These are phyloP conservation scores for Lissonota sp. DNA, from an alignment of 2,888 invertebrate genomes.

Conservation along the genomic window DNA sequence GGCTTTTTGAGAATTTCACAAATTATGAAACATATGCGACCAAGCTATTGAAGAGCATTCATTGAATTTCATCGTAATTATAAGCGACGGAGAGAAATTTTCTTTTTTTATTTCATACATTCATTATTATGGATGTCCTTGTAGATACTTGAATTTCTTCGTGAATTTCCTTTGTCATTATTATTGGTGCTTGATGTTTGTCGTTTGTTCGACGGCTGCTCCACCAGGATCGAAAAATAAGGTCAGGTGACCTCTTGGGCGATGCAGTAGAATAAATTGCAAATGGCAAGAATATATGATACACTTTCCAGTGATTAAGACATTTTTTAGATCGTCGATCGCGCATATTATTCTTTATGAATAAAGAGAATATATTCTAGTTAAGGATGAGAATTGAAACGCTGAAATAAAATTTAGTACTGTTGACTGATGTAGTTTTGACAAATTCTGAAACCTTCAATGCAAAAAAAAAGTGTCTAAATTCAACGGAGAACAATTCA, in stretches of 20 bases:
- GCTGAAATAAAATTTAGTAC: not conserved
- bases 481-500: no score
- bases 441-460: not conserved
- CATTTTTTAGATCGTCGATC: no score
- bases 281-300: no score
- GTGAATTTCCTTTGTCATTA: not conserved
- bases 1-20: slow-evolving; percentile 7
- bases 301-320: no score
- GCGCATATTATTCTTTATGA: not conserved
- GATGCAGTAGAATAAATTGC: no score
- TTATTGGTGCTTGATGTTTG: not conserved
- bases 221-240: no score
- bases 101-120: not conserved
- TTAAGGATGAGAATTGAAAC: not conserved
- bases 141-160: slow-evolving; percentile 22
- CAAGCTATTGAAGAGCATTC: not conserved
- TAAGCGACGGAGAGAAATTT: not conserved
- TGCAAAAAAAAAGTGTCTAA: no score
- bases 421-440: not conserved
- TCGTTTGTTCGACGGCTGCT: not conserved
- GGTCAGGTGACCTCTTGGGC: no score
- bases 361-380: not conserved
- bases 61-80: slow-evolving; percentile 32
- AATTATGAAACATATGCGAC: not conserved
- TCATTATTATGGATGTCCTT: not conserved